Base-by-base conservation (phyloP, 2,888 invertebrate species). In the Aethes cnicana region DNA sequence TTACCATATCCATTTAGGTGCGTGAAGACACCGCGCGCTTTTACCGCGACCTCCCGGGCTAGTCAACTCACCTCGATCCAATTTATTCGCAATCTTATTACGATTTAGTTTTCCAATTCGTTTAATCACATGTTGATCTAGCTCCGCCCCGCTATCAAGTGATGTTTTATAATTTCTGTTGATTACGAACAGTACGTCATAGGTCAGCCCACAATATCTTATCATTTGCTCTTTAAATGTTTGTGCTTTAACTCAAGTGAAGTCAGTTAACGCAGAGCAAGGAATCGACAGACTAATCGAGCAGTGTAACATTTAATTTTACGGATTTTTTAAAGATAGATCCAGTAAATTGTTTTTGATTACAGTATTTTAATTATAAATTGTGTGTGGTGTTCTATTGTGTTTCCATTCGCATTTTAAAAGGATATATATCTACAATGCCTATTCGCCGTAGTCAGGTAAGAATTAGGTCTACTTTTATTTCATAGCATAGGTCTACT, bases 201-300 rank as follows among this genome's bases (percentile, higher is more conserved):
- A 78, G 85, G 83, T 86, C 84, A 84, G 66, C 70, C 59, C 74
- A 67, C 77, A 77, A 81, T 44, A 52, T 87, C 86, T 88, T 85
- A 89, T 88, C 89, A 65, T 72, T 69, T 72, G 71, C 76, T 72
- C 77, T 84, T 87, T 88, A 88, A 81, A 89, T 88, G 83, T 84
- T 84, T 84, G 84, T 81, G 87, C 80, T 80, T 79, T 77, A 69
- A 80, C 77, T 76, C 72, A 72, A 77, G 72, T 77, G 71, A 76
- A 87, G 83, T 84, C 87, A 88, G 88, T 89, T 81, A 74, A 81
- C 77, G 76, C 71, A 63, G 64, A 77, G 79, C 82, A 63, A 71
- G 72, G 73, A 70, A 74, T 78, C 79, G 73, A 77, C 63, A 68
- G 72, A 77, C 72, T 72, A 64, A 70, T 68, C 62, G 46, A 66